These are phyloP conservation scores for Cromileptes altivelis DNA, from an alignment of 2,113 vertebrate species.

Conservation along the genomic window DNA sequence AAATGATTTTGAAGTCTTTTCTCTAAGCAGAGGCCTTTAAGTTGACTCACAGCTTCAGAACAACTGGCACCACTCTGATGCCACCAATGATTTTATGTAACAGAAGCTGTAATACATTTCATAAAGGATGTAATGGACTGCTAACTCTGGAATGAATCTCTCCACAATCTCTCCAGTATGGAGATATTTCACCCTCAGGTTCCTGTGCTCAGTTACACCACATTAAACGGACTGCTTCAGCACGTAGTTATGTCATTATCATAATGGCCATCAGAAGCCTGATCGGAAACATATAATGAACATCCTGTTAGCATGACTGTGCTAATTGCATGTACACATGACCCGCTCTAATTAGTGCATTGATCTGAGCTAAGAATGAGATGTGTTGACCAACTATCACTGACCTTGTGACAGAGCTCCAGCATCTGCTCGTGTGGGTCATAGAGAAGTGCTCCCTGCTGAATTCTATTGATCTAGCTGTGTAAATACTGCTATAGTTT, in stretches of 20 bases:
- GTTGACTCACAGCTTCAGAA: neutral
- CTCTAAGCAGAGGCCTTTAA: neutral
- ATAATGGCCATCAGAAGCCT: neutral
- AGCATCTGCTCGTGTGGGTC: constrained; percentile 40
- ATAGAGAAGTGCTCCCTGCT: constrained; percentile 39
- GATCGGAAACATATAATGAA: constrained; percentile 14
- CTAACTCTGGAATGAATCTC: neutral
- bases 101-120: constrained; percentile 3
- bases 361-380: constrained; percentile 50
- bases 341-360: constrained; percentile 57
- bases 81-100: constrained; percentile 22
- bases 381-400: constrained; percentile 47
- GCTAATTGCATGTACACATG: constrained; percentile 32
- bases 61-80: neutral
- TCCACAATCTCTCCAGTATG: neutral
- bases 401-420: constrained; percentile 63
- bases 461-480: constrained; percentile 69
- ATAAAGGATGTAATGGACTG: neutral
- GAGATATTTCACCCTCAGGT: neutral
- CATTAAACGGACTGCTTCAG: neutral
- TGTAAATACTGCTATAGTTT: constrained; percentile 54
- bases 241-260: constrained; percentile 13
- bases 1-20: too few relatives aligned
- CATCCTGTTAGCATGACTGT: constrained; percentile 30
- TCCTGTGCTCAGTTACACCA: neutral